Evolutionary conservation across 2,113 vertebrate species (phyloP).

Genomic region (Tamias sibiricus): DNA sequence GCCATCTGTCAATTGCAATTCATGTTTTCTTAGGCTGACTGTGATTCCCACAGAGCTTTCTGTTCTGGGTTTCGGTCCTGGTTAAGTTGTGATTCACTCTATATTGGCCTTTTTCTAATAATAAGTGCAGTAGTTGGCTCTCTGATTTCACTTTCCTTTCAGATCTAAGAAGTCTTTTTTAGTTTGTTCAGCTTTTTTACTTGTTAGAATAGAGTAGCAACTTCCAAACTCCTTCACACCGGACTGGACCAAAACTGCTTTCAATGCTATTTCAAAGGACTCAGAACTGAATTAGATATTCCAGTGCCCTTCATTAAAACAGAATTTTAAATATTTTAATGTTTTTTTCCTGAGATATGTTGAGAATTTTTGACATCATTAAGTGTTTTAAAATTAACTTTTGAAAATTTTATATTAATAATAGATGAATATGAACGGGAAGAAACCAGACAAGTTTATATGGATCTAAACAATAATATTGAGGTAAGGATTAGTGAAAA

Average conservation of each 20-base stretch:
- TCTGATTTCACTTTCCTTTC: neutral
- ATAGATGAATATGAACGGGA: conserved; percentile 95
- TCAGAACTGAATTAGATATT: conserved; percentile 23
- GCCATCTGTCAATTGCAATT: neutral
- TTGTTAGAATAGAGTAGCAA: neutral
- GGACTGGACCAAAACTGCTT: neutral
- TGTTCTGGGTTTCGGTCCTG: neutral
- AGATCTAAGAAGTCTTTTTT: neutral
- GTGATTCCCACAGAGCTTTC: neutral
- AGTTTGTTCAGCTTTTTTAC: neutral
- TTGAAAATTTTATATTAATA: conserved; percentile 79
- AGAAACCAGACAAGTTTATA: conserved; percentile 91
- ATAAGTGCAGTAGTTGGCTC: neutral
- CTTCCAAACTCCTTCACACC: neutral
- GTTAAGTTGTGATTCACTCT: neutral
- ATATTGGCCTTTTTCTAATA: neutral
- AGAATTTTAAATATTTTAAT: conserved; percentile 60
- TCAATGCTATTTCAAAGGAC: conserved; percentile 17
- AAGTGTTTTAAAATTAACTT: conserved; percentile 59
- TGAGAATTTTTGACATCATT: neutral
- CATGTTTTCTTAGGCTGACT: neutral
- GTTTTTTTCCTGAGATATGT: conserved; percentile 16
- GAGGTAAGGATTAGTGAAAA: conserved; percentile 88
- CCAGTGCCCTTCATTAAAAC: neutral
- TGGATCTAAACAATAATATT: conserved; percentile 89